phyloP scores from a whole-genome alignment of 2,113 vertebrate genomes.

The Zosterops borbonicus region DNA sequence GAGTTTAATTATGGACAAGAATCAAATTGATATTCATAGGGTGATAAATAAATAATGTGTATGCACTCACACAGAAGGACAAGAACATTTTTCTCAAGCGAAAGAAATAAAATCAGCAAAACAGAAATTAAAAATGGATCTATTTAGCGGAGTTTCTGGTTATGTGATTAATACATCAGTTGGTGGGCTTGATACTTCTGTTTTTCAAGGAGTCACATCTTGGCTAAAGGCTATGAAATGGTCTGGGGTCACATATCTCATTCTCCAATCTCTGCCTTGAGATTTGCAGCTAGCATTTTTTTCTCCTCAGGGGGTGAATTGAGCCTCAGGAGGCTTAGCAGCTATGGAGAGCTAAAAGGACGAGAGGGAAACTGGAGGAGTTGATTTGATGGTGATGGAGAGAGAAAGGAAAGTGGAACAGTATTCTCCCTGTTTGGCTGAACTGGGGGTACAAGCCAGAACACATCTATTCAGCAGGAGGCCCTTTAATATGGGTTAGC shows the following conservation, averaged over 20 bases:
- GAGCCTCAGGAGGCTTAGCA: neutral
- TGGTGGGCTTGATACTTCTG: neutral
- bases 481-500: neutral
- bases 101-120: constrained; percentile 60
- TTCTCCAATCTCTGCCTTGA: neutral
- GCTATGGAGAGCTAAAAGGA: neutral
- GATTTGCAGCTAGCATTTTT: neutral
- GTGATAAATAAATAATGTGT: constrained; percentile 62
- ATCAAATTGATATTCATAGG: constrained; percentile 55
- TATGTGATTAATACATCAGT: neutral
- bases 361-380: neutral
- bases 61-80: constrained; percentile 30
- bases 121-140: constrained; percentile 58
- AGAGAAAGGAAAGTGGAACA: neutral
- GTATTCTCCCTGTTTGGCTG: neutral
- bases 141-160: constrained; percentile 11
- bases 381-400: neutral
- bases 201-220: neutral
- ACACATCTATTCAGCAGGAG: neutral
- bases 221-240: neutral
- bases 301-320: neutral
- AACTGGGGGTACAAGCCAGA: neutral
- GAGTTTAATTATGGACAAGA: constrained; percentile 57
- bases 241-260: neutral
- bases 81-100: constrained; percentile 44